phyloP scores from a whole-genome alignment of 2,797 vertebrate species.

The Euphonia xanthogaster region DNA sequence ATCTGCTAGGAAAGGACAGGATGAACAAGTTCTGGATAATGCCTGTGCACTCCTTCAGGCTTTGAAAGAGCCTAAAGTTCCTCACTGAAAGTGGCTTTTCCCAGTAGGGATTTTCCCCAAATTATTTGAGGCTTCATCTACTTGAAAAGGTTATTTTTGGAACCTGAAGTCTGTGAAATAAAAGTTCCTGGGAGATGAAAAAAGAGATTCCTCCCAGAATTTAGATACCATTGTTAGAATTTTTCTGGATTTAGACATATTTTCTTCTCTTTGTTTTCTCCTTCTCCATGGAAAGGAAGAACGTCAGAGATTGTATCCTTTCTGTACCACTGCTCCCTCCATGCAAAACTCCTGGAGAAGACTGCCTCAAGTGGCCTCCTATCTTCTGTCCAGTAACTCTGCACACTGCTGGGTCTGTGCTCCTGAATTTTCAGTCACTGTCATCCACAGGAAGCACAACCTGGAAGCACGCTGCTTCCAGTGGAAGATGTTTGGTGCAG shows the following conservation, averaged over 20 bases:
- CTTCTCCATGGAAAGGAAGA: conserved; percentile 35
- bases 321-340: not conserved
- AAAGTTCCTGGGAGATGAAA: not conserved
- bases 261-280: conserved; percentile 1
- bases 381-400: not conserved
- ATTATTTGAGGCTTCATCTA: not conserved
- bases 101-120: not conserved
- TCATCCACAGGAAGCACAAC: not conserved
- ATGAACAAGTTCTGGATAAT: not conserved
- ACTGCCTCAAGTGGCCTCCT: not conserved
- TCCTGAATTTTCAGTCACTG: not conserved
- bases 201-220: not conserved
- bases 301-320: conserved; percentile 71
- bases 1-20: conserved; percentile 3
- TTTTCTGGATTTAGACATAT: not conserved
- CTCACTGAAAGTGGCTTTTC: not conserved
- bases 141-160: not conserved
- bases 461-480: not conserved
- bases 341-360: not conserved
- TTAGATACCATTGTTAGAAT: not conserved
- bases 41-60: not conserved
- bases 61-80: not conserved
- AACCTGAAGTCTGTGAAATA: not conserved
- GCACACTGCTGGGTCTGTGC: not conserved
- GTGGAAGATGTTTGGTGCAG: not conserved